Percentiles rank a stretch among this genome's conserved stretches.
These are phyloP conservation scores for Platichthys stellatus DNA, from an alignment of 2,113 vertebrate genomes.

Conservation along the genomic window DNA sequence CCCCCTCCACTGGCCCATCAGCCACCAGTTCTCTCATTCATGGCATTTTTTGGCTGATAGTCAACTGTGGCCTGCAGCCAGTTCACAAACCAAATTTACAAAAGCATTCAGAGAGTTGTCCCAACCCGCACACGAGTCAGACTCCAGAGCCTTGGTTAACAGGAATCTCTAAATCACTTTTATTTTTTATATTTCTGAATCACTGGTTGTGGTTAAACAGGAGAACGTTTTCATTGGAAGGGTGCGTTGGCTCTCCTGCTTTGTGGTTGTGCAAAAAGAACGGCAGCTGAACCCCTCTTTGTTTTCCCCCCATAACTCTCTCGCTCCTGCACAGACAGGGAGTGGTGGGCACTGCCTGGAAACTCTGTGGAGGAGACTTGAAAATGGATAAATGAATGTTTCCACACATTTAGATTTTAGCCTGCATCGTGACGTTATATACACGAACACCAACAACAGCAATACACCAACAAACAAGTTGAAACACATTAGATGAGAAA, in stretches of 20 bases:
- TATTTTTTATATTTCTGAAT: slow-evolving; percentile 21
- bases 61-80: slow-evolving; percentile 49
- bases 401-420: slow-evolving; percentile 43
- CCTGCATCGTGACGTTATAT: slow-evolving; percentile 21
- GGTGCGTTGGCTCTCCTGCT: slow-evolving; percentile 30
- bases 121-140: slow-evolving; percentile 36
- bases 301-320: slow-evolving; percentile 58
- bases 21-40: slow-evolving; percentile 53
- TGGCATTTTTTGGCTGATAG: slow-evolving; percentile 55
- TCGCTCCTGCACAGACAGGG: slow-evolving; percentile 52
- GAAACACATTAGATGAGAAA: not conserved
- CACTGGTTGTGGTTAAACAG: slow-evolving; percentile 48
- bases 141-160: slow-evolving; percentile 60
- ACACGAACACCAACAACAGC: too few species aligned
- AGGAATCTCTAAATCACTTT: slow-evolving; percentile 54
- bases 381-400: slow-evolving; percentile 41
- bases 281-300: slow-evolving; percentile 55
- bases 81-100: slow-evolving; percentile 48
- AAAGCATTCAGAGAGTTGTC: slow-evolving; percentile 31
- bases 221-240: slow-evolving; percentile 50
- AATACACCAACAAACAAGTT: slow-evolving; percentile 5
- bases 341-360: slow-evolving; percentile 56
- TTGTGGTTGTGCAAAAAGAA: slow-evolving; percentile 68
- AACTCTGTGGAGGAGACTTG: slow-evolving; percentile 45
- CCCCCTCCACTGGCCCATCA: slow-evolving; percentile 36